Evolutionary conservation across 2,113 vertebrate species (phyloP).

Genomic region (Solenodon paradoxus): DNA sequence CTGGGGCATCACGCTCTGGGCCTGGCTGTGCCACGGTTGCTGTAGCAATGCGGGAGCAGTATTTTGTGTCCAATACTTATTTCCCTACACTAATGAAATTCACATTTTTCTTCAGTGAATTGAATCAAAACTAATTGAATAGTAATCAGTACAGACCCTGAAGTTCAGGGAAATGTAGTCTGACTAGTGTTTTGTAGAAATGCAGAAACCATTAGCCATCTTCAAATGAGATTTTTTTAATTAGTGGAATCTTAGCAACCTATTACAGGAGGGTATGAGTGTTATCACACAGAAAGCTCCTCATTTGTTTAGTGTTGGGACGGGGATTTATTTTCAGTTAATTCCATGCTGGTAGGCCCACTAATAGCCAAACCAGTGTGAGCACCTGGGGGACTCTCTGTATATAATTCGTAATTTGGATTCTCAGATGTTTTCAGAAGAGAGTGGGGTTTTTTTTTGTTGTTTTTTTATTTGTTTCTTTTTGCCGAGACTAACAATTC

Average conservation of each 20-base stretch:
- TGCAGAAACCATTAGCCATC: conserved; percentile 80
- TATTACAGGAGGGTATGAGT: conserved; percentile 68
- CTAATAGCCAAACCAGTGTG: conserved; percentile 27
- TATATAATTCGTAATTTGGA: conserved; percentile 20
- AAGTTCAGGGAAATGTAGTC: conserved; percentile 79
- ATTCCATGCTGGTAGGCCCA: conserved; percentile 42
- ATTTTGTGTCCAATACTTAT: conserved; percentile 76
- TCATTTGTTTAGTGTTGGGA: conserved; percentile 75
- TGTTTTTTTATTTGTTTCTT: too few species aligned
- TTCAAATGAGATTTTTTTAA: conserved; percentile 83
- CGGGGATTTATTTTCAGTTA: conserved; percentile 73
- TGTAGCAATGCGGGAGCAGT: conserved; percentile 70
- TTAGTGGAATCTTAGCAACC: conserved; percentile 82
- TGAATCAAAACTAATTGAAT: conserved; percentile 84
- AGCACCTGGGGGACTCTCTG: neutral
- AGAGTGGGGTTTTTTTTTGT: too few species aligned
- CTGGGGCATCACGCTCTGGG: conserved; percentile 56
- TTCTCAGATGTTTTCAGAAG: conserved; percentile 56
- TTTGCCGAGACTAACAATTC: conserved; percentile 20
- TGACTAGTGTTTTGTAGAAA: conserved; percentile 79
- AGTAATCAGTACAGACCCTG: conserved; percentile 78
- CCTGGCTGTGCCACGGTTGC: conserved; percentile 70
- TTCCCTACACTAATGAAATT: conserved; percentile 78
- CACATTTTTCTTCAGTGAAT: conserved; percentile 82
- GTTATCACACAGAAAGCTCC: conserved; percentile 70